Evolutionary conservation across 2,888 invertebrate species (phyloP), one percentile per base, ranked within the genome.

Genomic region (Volucella bombylans): DNA sequence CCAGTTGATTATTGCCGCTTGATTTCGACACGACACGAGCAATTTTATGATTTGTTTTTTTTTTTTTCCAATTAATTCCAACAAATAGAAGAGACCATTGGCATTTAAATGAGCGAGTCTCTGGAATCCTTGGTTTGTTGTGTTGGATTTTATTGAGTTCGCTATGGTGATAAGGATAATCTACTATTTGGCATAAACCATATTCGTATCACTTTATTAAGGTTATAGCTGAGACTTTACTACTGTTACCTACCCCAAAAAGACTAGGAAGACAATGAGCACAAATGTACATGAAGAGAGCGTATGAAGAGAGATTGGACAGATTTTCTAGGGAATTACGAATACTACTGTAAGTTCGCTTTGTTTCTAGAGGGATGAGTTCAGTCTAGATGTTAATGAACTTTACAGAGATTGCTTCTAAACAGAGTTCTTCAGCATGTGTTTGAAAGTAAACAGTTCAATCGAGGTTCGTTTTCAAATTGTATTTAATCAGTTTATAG

Each of bases 141-240:
- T 15, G 8, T 15, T 52, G 41, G 50, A 15, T 61, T 67, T 68
- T 78, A 73, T 69, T 73, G 52, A 73, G 82, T 78, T 41, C 73
- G 78, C 73, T 39, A 68, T 72, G 68, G 78, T 49, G 82, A 82
- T 82, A 79, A 82, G 73, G 11, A 14, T 65, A 73, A 82, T 82
- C 82, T 57, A 64, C 43, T 77, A 41, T 78, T 78, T 68, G 78
- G 64, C 78, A 82, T 69, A 67, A 71, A 65, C 57, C 38, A 12
- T 65, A 64, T 67, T 31, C 6, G 31, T 31, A 31, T 6, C 1
- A 1, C 49, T 18, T 61, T 50, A 57, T 52, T 62, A 39, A 47
- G 6, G 31, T 52, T 72, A 23, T 62, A 62, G 41, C 8, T 41
- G 52, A 31, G 6, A 31, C 4, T 11, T 41, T 14, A 1, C 11